A percentile compares a stretch with the other conserved stretches of the same genome.
phyloP scores from a whole-genome alignment of 2,113 vertebrate genomes.

The Zosterops pallidus region DNA sequence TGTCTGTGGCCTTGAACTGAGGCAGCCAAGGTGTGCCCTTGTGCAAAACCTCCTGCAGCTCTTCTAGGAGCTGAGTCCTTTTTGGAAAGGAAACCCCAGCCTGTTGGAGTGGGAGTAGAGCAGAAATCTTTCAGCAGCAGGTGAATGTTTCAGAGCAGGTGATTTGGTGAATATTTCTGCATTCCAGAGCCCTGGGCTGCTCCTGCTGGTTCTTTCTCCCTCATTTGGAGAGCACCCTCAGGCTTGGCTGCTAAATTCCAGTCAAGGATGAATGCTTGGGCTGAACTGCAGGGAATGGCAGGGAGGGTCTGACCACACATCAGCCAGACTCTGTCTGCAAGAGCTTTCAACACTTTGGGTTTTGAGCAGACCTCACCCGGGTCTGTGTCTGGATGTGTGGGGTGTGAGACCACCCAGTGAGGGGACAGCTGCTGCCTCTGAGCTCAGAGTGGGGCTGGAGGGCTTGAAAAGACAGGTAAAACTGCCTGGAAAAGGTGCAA shows the following conservation, averaged over 20 bases:
- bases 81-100: neutral
- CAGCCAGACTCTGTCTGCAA: neutral
- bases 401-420: neutral
- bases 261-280: neutral
- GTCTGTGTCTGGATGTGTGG: neutral
- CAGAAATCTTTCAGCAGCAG: neutral
- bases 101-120: neutral
- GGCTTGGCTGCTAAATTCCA: neutral
- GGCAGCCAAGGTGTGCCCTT: neutral
- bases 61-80: neutral
- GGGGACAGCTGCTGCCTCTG: neutral
- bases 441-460: neutral
- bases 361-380: neutral
- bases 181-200: neutral
- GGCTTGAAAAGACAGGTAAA: neutral
- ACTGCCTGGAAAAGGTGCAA: neutral
- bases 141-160: neutral
- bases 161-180: neutral
- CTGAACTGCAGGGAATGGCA: neutral
- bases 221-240: neutral
- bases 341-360: neutral
- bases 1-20: neutral
- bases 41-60: neutral
- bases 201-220: neutral
- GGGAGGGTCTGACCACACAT: neutral